These are phyloP conservation scores for Watersipora subatra DNA, from an alignment of 1,140 invertebrate genomes.

Conservation along the genomic window DNA sequence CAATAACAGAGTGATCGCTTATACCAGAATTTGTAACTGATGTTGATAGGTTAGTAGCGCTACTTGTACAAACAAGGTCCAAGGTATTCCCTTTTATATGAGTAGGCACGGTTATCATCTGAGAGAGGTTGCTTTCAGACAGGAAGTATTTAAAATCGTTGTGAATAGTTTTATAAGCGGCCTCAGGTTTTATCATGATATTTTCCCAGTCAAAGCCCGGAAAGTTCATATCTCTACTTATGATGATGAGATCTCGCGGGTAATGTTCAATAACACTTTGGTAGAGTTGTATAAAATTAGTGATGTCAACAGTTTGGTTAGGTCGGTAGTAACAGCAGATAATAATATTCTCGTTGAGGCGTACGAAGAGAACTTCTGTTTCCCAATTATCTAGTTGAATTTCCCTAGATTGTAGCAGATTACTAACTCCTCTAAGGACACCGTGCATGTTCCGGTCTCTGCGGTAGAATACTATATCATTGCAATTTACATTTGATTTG, in stretches of 20 bases:
- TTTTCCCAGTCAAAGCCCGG: background rate
- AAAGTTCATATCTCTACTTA: background rate
- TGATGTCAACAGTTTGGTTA: background rate
- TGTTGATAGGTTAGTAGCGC: background rate
- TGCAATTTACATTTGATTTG: background rate
- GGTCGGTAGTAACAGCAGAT: background rate
- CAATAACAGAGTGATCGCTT: background rate
- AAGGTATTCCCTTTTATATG: background rate
- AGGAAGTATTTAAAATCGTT: background rate
- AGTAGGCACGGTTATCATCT: background rate
- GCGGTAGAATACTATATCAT: background rate
- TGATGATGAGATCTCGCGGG: background rate
- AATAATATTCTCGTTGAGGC: too few species aligned
- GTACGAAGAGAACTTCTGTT: too few species aligned
- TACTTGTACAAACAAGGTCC: background rate
- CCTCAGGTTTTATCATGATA: background rate
- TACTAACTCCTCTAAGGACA: too few species aligned
- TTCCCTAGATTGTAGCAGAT: too few species aligned
- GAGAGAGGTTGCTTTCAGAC: background rate
- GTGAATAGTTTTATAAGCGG: background rate
- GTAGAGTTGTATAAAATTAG: background rate
- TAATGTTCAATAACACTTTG: background rate
- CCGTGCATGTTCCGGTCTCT: too few species aligned
- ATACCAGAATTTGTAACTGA: background rate
- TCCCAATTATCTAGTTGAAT: too few species aligned